phyloP scores from a whole-genome alignment of 2,888 invertebrate species.

The Nemurella pictetii region DNA sequence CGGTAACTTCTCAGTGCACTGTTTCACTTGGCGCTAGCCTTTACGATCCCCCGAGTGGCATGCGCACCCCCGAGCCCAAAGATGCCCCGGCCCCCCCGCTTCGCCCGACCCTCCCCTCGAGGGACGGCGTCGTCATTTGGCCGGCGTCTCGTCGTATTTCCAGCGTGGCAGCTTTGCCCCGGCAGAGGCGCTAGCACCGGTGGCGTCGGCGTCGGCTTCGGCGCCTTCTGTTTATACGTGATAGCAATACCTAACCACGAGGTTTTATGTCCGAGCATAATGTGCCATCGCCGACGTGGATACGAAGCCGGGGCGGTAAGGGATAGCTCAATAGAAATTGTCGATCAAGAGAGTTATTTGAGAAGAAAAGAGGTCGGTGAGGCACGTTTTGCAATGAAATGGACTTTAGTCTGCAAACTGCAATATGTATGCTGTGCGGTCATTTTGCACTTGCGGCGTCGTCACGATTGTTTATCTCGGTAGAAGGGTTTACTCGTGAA shows the following conservation, averaged over 20 bases:
- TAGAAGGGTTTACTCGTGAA: neutral
- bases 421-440: neutral
- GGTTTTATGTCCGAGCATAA: constrained; percentile 10
- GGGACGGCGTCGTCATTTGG: constrained; percentile 23
- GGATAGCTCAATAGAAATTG: constrained; percentile 3
- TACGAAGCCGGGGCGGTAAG: neutral
- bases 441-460: neutral
- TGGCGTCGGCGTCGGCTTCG: neutral
- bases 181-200: too few species aligned
- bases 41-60: constrained; percentile 24
- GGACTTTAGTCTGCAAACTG: neutral
- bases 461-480: neutral
- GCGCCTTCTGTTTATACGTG: neutral
- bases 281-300: neutral
- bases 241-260: neutral
- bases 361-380: neutral
- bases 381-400: neutral
- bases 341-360: constrained; percentile 17
- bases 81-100: neutral
- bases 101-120: too few species aligned
- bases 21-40: constrained; percentile 28
- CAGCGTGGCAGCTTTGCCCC: constrained; percentile 14
- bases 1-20: neutral
- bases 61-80: neutral
- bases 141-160: neutral